A percentile compares a stretch with the other conserved stretches of the same genome.
Evolutionary conservation across 2,113 vertebrate genomes (phyloP).

Genomic region (Zosterops borbonicus): DNA sequence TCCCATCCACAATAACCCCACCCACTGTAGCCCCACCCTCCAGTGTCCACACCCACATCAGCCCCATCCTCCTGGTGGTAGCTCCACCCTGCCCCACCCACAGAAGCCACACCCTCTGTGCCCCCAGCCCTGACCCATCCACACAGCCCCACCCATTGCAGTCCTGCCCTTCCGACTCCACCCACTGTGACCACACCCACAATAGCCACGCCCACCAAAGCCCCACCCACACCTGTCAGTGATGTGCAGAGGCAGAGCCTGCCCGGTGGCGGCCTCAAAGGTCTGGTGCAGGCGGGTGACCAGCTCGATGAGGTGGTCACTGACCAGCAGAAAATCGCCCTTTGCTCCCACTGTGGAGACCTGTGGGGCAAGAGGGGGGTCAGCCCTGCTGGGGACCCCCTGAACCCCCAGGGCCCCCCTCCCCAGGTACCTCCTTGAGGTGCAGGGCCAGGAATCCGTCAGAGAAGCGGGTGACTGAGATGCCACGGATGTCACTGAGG

Average conservation of each 20-base stretch:
- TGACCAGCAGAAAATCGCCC: constrained; percentile 75
- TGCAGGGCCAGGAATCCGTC: constrained; percentile 77
- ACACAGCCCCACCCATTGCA: background rate
- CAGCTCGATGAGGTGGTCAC: constrained; percentile 75
- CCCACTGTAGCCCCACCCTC: too few relatives aligned
- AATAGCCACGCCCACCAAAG: rapidly evolving
- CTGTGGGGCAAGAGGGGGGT: background rate
- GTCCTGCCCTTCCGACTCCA: rapidly evolving
- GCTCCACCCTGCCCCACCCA: background rate
- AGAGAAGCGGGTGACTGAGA: constrained; percentile 70
- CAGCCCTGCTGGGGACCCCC: background rate
- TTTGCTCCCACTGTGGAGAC: constrained; percentile 37
- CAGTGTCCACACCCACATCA: background rate
- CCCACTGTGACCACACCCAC: background rate
- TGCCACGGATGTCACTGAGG: constrained; percentile 53
- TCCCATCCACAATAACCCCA: background rate
- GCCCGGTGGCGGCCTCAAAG: constrained; percentile 24
- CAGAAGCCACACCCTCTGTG: background rate
- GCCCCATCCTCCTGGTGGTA: background rate
- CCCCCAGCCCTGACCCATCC: background rate
- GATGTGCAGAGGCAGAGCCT: constrained; percentile 64
- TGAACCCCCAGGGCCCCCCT: rapidly evolving
- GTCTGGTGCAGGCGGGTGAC: constrained; percentile 69
- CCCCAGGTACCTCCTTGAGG: constrained; percentile 69
- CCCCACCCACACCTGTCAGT: constrained; percentile 59